Evolutionary conservation across 2,113 vertebrate genomes (phyloP).

Genomic region (Atherinomorus stipes): DNA sequence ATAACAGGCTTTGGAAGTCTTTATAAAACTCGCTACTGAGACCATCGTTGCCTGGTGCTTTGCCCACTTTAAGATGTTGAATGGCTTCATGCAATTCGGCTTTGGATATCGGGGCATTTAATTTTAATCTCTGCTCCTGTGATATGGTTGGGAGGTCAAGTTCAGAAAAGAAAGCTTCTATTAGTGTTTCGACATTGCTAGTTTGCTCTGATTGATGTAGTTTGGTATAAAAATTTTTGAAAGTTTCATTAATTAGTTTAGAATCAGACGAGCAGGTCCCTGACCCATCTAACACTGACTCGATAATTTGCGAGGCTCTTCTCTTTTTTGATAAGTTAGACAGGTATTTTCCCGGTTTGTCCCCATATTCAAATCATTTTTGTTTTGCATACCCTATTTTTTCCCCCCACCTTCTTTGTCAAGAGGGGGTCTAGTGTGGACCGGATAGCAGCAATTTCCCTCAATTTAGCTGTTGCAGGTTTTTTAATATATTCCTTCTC

Average conservation of each 20-base stretch:
- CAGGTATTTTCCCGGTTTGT: too few relatives aligned
- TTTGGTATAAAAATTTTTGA: not conserved
- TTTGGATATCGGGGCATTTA: not conserved
- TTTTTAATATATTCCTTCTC: too few relatives aligned
- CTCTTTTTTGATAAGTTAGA: too few relatives aligned
- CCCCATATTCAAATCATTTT: too few relatives aligned
- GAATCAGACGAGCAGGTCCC: not conserved
- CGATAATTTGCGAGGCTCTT: too few relatives aligned
- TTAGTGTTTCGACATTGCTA: not conserved
- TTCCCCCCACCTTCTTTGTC: not conserved
- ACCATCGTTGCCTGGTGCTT: slow-evolving; percentile 1
- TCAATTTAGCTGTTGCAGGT: not conserved
- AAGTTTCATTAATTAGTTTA: not conserved
- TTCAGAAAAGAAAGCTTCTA: not conserved
- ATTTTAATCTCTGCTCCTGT: not conserved
- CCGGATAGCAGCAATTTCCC: not conserved
- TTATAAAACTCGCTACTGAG: not conserved
- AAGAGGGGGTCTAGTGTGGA: not conserved
- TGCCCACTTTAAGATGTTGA: not conserved
- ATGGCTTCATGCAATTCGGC: not conserved
- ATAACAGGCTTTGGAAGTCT: not conserved
- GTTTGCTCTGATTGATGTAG: not conserved
- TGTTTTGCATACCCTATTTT: not conserved
- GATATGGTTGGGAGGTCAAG: not conserved
- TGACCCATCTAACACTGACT: too few relatives aligned